phyloP scores from a whole-genome alignment of 2,797 vertebrate species.

The Parotocinclus haroldoi region DNA sequence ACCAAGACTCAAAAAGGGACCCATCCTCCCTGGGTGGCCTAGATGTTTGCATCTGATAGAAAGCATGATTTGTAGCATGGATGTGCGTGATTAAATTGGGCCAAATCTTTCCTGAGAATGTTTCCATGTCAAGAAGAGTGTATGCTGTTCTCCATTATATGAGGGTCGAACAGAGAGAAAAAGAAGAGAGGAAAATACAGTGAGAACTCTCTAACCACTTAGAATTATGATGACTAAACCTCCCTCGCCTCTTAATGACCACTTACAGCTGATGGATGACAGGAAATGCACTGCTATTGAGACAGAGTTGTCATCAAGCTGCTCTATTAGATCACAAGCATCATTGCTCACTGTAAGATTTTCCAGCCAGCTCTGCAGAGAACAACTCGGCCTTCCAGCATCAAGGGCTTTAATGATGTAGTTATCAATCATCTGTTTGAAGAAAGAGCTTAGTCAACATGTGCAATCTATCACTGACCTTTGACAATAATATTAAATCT shows the following conservation, averaged over 20 bases:
- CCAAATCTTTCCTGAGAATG: no score
- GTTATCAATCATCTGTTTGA: constrained; percentile 31
- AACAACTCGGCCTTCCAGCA: constrained; percentile 22
- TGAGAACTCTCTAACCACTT: background rate
- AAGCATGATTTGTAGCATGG: no score
- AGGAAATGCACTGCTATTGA: constrained; percentile 36
- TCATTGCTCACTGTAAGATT: constrained; percentile 45
- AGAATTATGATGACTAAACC: constrained; percentile 6
- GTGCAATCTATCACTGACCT: constrained; percentile 19
- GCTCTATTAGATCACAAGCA: constrained; percentile 42
- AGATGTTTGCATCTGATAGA: no score
- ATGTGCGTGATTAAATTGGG: no score
- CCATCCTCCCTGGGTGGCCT: no score
- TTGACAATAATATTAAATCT: no score
- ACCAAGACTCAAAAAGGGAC: no score
- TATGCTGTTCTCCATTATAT: no score
- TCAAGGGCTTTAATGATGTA: constrained; percentile 40
- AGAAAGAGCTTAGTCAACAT: constrained; percentile 19
- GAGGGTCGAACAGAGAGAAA: no score
- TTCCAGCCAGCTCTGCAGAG: constrained; percentile 19
- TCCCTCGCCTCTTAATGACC: constrained; percentile 41
- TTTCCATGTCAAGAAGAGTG: no score
- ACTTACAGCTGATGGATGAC: constrained; percentile 49
- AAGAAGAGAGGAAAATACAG: no score
- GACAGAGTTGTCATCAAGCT: constrained; percentile 52